Conservation (phyloP, 2,888 invertebrate species). For the Hirtodrosophila alboralis region DNA sequence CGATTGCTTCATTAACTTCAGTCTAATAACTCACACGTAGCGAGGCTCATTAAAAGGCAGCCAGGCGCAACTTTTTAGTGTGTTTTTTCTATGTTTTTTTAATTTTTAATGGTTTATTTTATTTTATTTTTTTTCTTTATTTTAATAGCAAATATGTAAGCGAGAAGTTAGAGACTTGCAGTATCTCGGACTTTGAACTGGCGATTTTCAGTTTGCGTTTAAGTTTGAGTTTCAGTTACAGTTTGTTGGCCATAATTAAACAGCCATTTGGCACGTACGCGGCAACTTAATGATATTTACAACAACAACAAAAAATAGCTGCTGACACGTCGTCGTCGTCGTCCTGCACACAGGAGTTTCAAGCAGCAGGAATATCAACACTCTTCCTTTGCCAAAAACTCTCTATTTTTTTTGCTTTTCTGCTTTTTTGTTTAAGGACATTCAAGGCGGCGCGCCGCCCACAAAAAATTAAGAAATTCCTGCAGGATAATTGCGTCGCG, state of each 20-base stretch:
- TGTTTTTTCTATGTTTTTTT: neutral
- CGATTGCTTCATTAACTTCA: constrained; percentile 46
- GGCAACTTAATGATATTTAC: constrained; percentile 71
- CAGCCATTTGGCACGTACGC: constrained; percentile 74
- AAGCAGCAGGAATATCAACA: constrained; percentile 12
- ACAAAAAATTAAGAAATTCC: constrained; percentile 70
- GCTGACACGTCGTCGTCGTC: constrained; percentile 52
- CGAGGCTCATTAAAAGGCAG: constrained; percentile 46
- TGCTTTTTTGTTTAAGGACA: constrained; percentile 15
- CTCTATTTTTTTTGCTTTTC: constrained; percentile 16
- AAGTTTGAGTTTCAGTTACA: too few species aligned
- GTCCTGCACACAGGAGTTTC: constrained; percentile 14
- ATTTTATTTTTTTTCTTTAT: constrained; percentile 9
- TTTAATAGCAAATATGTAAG: constrained; percentile 20
- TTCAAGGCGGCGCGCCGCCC: constrained; percentile 18
- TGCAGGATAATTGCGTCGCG: constrained; percentile 67
- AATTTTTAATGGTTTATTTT: constrained; percentile 22
- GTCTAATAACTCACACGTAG: constrained; percentile 44
- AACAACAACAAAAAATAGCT: constrained; percentile 64
- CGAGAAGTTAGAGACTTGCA: constrained; percentile 7
- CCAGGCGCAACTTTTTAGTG: constrained; percentile 24
- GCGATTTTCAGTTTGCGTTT: too few species aligned
- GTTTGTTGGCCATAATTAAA: constrained; percentile 62
- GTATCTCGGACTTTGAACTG: constrained; percentile 1
- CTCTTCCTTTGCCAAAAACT: constrained; percentile 25